Evolutionary conservation across 1,140 invertebrate genomes (phyloP), one percentile per base, ranked within the genome.

Genomic region (Theocolax elegans): DNA sequence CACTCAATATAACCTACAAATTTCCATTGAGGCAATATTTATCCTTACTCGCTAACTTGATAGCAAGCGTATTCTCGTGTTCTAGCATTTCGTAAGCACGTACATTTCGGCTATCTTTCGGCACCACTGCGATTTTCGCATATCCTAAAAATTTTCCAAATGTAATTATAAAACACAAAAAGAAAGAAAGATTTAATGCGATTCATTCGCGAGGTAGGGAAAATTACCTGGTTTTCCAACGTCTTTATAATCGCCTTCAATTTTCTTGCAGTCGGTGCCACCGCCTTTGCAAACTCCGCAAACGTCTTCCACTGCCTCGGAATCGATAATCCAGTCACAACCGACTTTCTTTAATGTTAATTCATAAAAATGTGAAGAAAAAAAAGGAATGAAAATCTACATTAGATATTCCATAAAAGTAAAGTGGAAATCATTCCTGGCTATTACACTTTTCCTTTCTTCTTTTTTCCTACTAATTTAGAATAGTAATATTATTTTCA

Each of bases 201-300:
- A n/a, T n/a, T n/a, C n/a, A n/a, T n/a, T n/a, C n/a, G n/a, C n/a
- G n/a, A n/a, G n/a, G n/a, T n/a, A n/a, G n/a, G n/a, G 42, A 19
- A 35, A 46, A 58, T n/a, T 46, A 49, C 44, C 44, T 13, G 17
- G 8, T 17, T 59, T 49, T 42, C 25, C 31, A 13, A 19, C 7
- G 12, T 13, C 42, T 48, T 74, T 81, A 38, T 77, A 88, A 31
- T 76, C 70, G 19, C 84, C 82, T 31, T 86, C 75, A 4, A 87
- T 72, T 13, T 78, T 67, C 49, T 76, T 87, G 73, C 92, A 92
- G 23, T 88, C 86, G 0, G 88, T 89, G 0, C 91, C 91, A 75
- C 92, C 90, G 2, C 92, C 91, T 74, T 91, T 89, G 78, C 92
- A 93, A 2, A 92, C 80, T 0, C 91, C 91, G 76, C 92, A 93